Evolutionary conservation across 2,888 invertebrate genomes (phyloP), one percentile per base, ranked within the genome.

Genomic region (Ernsta delagoae): DNA sequence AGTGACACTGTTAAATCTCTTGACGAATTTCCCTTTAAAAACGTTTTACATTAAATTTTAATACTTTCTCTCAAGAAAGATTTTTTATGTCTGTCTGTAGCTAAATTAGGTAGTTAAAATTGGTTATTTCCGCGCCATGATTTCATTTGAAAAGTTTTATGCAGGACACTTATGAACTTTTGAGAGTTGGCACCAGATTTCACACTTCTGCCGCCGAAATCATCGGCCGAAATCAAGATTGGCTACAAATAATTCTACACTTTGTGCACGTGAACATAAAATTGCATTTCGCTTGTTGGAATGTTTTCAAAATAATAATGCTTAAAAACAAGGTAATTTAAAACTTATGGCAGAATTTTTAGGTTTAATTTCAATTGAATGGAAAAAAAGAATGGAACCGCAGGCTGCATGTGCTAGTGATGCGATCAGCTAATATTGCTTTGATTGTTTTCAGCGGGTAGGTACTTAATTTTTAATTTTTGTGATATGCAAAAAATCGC

Each of bases 201-300:
- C 72, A 65, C 69, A 73, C 74, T 77, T 78, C 77, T 79, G 79
- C 79, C 81, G 31, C 62, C 68, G 75, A 80, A 84, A 82, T 79
- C 77, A 83, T 83, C 81, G 77, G 79, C 78, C 75, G 72, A 76
- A 76, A 59, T 54, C 24, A 16, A 41, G 9, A 48, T 56, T 7
- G n/a, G 56, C 54, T 41, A 73, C 77, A 79, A 75, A 75, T 66
- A 70, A 85, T 78, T 83, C 79, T 77, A 77, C 77, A 78, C 79
- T 81, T 79, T 89, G 84, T 79, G 70, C 31, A 41, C 39, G 66
- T 70, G 39, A 41, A 12, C 70, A 81, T 81, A 74, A 78, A 64
- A 83, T 80, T 75, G 75, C 75, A 82, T 80, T 83, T 60, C 73
- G 71, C 74, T 78, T 80, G 70, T 72, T 64, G 67, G 67, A 60